Evolutionary conservation across 2,113 vertebrate genomes (phyloP).

Genomic region (Heteronetta atricapilla): DNA sequence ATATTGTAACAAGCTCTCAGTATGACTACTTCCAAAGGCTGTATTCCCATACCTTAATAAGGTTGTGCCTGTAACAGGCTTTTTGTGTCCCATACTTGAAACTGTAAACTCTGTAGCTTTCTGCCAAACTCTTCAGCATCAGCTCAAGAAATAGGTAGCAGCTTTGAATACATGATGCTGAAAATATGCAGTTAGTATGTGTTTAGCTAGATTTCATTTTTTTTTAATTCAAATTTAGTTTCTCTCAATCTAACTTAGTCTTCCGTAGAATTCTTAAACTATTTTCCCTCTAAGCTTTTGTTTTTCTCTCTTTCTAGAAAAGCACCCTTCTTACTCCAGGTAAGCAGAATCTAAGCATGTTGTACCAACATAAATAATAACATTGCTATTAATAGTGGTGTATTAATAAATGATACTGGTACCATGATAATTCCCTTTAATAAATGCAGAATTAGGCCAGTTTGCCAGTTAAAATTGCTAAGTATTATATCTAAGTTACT

Average conservation of each 20-base stretch:
- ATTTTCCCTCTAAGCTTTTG: neutral
- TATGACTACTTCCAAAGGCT: neutral
- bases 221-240: neutral
- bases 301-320: constrained; percentile 80
- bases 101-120: neutral
- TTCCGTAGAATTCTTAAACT: neutral
- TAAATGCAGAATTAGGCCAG: neutral
- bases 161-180: neutral
- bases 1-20: neutral
- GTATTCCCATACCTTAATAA: neutral
- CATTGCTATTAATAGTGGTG: neutral
- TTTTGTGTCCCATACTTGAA: neutral
- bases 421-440: neutral
- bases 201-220: neutral
- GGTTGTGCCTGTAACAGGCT: neutral
- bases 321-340: constrained; percentile 89
- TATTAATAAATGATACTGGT: neutral
- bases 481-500: neutral
- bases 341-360: constrained; percentile 54
- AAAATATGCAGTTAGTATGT: neutral
- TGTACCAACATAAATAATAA: neutral
- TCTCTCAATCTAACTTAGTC: neutral
- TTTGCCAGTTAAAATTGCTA: neutral
- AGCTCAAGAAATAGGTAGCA: neutral
- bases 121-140: neutral